Percentiles rank a stretch among this genome's conserved stretches.
These are phyloP conservation scores for Labeo catla DNA, from an alignment of 2,113 vertebrate genomes.

Conservation along the genomic window DNA sequence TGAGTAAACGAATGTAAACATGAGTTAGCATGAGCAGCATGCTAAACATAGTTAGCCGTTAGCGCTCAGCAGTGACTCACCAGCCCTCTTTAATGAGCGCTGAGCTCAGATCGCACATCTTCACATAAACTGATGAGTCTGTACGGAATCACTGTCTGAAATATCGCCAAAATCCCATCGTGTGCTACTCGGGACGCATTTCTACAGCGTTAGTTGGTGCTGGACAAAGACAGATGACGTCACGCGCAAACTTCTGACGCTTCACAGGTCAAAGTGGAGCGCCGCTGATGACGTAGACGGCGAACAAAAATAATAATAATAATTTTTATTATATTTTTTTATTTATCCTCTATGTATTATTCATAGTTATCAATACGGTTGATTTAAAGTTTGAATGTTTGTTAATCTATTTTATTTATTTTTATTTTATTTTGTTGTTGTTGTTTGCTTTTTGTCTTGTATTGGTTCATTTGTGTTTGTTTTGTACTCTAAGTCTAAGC, in stretches of 20 bases:
- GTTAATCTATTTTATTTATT: too few species aligned
- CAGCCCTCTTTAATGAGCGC: slow-evolving; percentile 78
- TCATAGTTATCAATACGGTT: too few species aligned
- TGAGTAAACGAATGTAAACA: slow-evolving; percentile 25
- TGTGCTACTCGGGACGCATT: neutral
- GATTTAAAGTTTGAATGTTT: too few species aligned
- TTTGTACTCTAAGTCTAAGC: too few species aligned
- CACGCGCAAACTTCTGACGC: slow-evolving; percentile 52
- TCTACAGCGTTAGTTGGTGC: neutral
- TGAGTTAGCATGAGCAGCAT: slow-evolving; percentile 51
- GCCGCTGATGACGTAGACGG: neutral
- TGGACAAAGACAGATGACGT: slow-evolving; percentile 46
- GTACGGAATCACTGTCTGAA: slow-evolving; percentile 20
- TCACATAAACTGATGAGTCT: slow-evolving; percentile 46
- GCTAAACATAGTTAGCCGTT: slow-evolving; percentile 55
- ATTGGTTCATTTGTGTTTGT: too few species aligned
- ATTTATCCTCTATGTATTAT: too few species aligned
- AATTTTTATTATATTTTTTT: too few species aligned
- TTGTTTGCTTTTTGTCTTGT: too few species aligned
- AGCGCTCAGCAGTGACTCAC: slow-evolving; percentile 67
- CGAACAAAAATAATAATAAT: neutral
- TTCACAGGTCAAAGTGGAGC: slow-evolving; percentile 58
- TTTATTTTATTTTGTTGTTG: too few species aligned
- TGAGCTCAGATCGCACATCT: slow-evolving; percentile 73
- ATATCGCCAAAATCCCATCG: slow-evolving; percentile 54